Base-by-base conservation (phyloP, 1,140 invertebrate genomes). In the Cotesia typhae region DNA sequence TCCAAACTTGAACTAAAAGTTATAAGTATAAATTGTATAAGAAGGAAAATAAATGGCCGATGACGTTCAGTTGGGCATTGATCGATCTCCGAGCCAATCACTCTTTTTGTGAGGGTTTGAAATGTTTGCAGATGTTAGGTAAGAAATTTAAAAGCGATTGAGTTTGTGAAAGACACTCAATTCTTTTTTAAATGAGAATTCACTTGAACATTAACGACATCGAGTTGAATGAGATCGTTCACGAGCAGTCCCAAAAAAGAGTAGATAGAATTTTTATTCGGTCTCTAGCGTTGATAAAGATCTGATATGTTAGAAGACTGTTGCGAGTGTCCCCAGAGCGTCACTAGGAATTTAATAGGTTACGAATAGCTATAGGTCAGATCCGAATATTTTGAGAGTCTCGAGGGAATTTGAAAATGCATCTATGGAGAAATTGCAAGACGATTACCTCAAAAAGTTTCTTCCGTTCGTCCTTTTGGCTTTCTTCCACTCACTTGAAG, bases 371-470 rank as follows among this genome's bases (percentile, higher is more conserved):
- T 63, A 10, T 63, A 63, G 60, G 60, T 63, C 35, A 63, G 60
- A 63, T 38, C 36, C 60, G 35, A 63, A 63, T 37, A 37, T 63
- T 37, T 63, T 9, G n/a, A 38, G 35, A 63, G 37, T 63, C 60
- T 63, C 60, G 5, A 20, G 17, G 57, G 57, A 59, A 28, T 17
- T 59, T 59, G 57, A 20, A 59, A 17, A 59, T 59, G 20, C 57
- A 59, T 59, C 57, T 59, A 17, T 59, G 20, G 37, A 38, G 60
- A 63, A 36, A 63, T 63, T 37, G 37, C 35, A 63, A 63, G 60
- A 38, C 60, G 60, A 63, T 63, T 63, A 63, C 60, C 60, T 63
- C 37, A 28, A n/a, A 28, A 38, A 63, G 10, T 65, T 64, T 65
- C 63, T 20, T 47, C 63, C 41, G 10, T 47, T 47, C 41, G 41